Conservation (phyloP, 2,888 invertebrate genomes). For the Melanargia galathea region DNA sequence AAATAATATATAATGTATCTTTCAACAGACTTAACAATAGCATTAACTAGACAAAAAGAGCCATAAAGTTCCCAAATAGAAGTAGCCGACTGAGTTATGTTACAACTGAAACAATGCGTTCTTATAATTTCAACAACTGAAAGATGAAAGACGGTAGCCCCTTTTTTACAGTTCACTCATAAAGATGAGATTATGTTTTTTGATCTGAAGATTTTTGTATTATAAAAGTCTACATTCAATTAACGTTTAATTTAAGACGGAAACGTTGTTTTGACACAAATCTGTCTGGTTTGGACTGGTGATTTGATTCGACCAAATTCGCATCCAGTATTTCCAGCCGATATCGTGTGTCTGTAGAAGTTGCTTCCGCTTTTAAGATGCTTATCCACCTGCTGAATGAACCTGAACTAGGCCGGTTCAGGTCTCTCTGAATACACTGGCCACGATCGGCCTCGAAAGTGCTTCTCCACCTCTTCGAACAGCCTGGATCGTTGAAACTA, state of each 20-base stretch:
- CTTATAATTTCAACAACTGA: constrained; percentile 8
- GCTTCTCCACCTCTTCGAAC: too few species aligned
- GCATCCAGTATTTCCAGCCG: too few species aligned
- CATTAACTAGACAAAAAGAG: constrained; percentile 13
- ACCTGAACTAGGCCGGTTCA: too few species aligned
- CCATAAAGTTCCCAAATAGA: constrained; percentile 10
- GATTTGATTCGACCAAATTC: too few species aligned
- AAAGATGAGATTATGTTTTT: neutral
- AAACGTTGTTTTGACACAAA: neutral
- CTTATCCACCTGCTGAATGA: too few species aligned
- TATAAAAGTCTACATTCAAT: neutral
- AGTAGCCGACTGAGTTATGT: constrained; percentile 10
- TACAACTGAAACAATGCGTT: constrained; percentile 12
- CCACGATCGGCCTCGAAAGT: too few species aligned
- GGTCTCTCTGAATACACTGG: too few species aligned
- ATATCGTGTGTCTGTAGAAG: too few species aligned
- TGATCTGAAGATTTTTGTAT: neutral
- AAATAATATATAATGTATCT: too few species aligned
- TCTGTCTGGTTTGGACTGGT: too few species aligned
- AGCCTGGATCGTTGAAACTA: too few species aligned
- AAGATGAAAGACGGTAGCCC: constrained; percentile 14
- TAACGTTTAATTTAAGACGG: neutral
- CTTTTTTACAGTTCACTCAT: constrained; percentile 8
- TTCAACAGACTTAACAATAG: constrained; percentile 17
- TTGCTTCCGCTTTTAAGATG: too few species aligned